Conservation (phyloP, 1,140 invertebrate genomes). For the Achroia grisella region DNA sequence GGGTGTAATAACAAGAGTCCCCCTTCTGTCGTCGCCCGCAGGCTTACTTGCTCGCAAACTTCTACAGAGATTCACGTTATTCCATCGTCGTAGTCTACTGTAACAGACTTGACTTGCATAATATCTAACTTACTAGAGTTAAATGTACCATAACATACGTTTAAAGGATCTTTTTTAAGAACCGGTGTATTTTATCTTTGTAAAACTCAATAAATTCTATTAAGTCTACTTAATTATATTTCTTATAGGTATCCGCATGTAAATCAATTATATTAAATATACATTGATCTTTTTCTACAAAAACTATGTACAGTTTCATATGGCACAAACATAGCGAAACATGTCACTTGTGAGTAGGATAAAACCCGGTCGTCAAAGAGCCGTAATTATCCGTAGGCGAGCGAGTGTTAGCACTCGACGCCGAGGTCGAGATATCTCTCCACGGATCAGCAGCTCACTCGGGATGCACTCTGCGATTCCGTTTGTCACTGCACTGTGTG, state of each 20-base stretch:
- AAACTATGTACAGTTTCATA: background rate
- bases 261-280: no score
- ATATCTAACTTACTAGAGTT: conserved; percentile 25
- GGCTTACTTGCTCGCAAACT: conserved; percentile 57
- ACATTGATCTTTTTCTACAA: no score
- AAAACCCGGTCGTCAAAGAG: conserved; percentile 57
- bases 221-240: no score
- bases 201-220: no score
- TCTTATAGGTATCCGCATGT: no score
- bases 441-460: conserved; percentile 65
- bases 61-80: conserved; percentile 56
- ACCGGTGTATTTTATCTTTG: no score
- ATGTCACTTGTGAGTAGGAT: conserved; percentile 32
- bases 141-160: conserved; percentile 23
- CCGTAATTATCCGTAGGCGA: conserved; percentile 60
- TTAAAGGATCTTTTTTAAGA: no score
- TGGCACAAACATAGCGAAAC: conserved; percentile 19
- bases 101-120: conserved; percentile 48
- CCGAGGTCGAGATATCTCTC: conserved; percentile 65
- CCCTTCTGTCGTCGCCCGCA: conserved; percentile 33
- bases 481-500: conserved; percentile 54
- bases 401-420: conserved; percentile 58
- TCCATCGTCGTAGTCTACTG: conserved; percentile 29
- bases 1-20: conserved; percentile 66
- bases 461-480: conserved; percentile 66